A percentile compares a stretch with the other conserved stretches of the same genome.
Conservation (phyloP, 2,888 invertebrate species). For the Tetragonula carbonaria region DNA sequence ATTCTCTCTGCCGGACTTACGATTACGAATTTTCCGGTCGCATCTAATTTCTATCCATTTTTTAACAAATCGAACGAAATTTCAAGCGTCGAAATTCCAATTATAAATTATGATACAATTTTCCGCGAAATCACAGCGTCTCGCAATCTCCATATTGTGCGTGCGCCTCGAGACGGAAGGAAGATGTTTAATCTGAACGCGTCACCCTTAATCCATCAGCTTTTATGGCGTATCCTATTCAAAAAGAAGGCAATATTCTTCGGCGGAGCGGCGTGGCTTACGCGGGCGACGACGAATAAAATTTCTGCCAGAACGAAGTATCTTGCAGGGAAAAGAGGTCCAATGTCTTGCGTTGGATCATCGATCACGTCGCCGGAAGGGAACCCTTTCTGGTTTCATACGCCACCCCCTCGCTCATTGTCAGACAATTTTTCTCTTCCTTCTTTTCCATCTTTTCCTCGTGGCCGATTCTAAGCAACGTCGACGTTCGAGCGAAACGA, state of each 20-base stretch:
- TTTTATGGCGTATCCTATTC: conserved; percentile 44
- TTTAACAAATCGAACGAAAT: background rate
- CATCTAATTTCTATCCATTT: background rate
- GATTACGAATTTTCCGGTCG: conserved; percentile 25
- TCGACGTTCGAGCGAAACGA: conserved; percentile 52
- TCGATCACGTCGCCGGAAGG: conserved; percentile 65
- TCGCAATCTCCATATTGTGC: conserved; percentile 11
- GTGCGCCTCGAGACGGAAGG: background rate
- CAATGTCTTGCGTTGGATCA: conserved; percentile 67
- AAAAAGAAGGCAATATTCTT: conserved; percentile 58
- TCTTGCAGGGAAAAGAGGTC: conserved; percentile 37
- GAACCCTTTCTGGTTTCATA: conserved; percentile 67
- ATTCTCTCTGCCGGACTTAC: background rate
- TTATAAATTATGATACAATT: background rate
- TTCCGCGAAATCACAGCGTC: background rate
- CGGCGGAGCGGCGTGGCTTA: conserved; percentile 34
- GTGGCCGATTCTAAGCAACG: conserved; percentile 41
- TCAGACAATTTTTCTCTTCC: conserved; percentile 63
- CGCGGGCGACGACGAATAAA: conserved; percentile 51
- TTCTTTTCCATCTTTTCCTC: background rate
- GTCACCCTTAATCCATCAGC: conserved; percentile 57
- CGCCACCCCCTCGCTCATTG: conserved; percentile 68
- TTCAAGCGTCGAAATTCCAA: background rate
- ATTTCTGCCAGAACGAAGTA: conserved; percentile 42
- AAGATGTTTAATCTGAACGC: conserved; percentile 47